Conservation (phyloP, 2,888 invertebrate species). For the Girardia tigrina region DNA sequence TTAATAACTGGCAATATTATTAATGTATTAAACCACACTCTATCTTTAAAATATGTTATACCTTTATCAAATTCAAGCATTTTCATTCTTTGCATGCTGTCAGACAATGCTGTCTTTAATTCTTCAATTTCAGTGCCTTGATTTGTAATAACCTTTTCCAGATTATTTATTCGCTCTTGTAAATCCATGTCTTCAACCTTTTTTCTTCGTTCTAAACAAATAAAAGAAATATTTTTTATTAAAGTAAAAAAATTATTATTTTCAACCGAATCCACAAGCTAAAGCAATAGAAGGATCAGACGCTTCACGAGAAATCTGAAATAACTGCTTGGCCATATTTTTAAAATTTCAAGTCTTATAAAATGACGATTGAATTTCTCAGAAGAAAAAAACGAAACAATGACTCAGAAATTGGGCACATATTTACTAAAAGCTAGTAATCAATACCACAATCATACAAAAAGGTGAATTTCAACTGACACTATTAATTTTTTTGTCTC, state of each 20-base stretch:
- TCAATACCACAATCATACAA: neutral
- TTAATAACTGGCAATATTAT: no score
- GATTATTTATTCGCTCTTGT: neutral
- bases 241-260: no score
- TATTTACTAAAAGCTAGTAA: neutral
- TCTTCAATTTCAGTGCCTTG: neutral
- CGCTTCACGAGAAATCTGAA: constrained; percentile 8
- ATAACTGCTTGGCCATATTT: constrained; percentile 10
- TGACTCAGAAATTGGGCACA: constrained; percentile 23
- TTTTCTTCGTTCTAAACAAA: neutral
- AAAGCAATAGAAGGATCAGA: constrained; percentile 11
- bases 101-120: neutral
- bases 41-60: no score
- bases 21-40: no score
- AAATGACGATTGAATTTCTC: neutral
- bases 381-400: neutral
- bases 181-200: neutral
- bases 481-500: no score
- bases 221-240: neutral
- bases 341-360: neutral
- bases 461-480: neutral
- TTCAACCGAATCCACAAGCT: neutral
- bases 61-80: neutral
- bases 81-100: constrained; percentile 4
- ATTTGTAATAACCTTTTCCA: neutral